Evolutionary conservation across 1,140 invertebrate species (phyloP).

Genomic region (Gryllus bimaculatus): DNA sequence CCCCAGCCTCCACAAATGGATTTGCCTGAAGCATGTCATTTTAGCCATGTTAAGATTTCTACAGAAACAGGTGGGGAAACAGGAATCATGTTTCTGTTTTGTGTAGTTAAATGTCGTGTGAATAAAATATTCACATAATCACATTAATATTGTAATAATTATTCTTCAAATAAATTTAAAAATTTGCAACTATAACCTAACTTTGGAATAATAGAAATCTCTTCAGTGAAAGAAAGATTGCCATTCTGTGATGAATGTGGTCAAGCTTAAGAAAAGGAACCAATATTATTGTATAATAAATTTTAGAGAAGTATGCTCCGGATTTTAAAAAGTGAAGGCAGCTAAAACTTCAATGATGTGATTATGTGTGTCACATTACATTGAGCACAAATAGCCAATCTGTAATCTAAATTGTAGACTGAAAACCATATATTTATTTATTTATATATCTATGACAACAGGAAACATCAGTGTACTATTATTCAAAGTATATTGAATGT

Average conservation of each 20-base stretch:
- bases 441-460: not conserved
- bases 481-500: not conserved
- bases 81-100: not conserved
- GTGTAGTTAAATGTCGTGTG: not conserved
- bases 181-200: too few species aligned
- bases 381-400: not conserved
- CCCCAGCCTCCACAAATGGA: not conserved
- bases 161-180: too few species aligned
- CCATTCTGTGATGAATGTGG: too few species aligned
- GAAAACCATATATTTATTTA: not conserved
- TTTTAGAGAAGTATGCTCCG: too few species aligned
- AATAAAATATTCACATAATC: not conserved
- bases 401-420: constrained; percentile 5
- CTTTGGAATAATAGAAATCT: too few species aligned
- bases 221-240: too few species aligned
- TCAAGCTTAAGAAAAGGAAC: too few species aligned
- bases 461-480: not conserved
- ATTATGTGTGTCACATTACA: constrained; percentile 1
- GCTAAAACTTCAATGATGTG: not conserved
- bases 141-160: not conserved
- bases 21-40: not conserved
- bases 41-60: not conserved
- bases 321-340: not conserved
- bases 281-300: too few species aligned
- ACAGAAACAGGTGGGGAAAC: not conserved